Percentiles rank a stretch among this genome's conserved stretches.
These are phyloP conservation scores for Parnassius glacialis DNA, from an alignment of 2,888 invertebrate species.

Conservation along the genomic window DNA sequence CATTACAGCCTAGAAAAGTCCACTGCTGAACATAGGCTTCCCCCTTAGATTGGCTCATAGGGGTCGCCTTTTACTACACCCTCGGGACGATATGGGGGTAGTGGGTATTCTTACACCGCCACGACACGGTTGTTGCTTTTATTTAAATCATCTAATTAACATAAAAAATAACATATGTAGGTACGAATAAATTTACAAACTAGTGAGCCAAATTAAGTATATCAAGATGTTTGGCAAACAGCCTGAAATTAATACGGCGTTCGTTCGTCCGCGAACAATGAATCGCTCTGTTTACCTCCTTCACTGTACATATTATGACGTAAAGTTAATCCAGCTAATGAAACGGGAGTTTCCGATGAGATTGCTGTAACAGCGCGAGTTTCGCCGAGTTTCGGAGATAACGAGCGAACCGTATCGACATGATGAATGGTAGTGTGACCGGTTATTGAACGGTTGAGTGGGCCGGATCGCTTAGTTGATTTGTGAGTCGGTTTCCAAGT, in stretches of 20 bases:
- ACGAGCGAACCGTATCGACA: slow-evolving; percentile 33
- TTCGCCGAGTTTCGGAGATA: slow-evolving; percentile 35
- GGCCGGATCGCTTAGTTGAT: slow-evolving; percentile 28
- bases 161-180: slow-evolving; percentile 1
- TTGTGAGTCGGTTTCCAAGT: slow-evolving; percentile 24
- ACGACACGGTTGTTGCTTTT: too few species aligned
- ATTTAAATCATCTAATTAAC: slow-evolving; percentile 1
- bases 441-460: slow-evolving; percentile 26
- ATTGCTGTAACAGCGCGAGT: slow-evolving; percentile 38
- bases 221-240: slow-evolving; percentile 35
- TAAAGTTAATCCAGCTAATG: slow-evolving; percentile 37
- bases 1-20: too few species aligned
- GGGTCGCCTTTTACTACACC: too few species aligned
- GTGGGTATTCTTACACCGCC: too few species aligned
- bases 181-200: slow-evolving; percentile 12
- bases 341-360: slow-evolving; percentile 36
- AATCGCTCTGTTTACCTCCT: slow-evolving; percentile 34
- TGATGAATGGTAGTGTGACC: slow-evolving; percentile 34
- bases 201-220: slow-evolving; percentile 34
- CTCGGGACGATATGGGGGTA: too few species aligned
- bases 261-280: slow-evolving; percentile 37
- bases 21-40: too few species aligned
- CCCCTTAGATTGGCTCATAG: too few species aligned
- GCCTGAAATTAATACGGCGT: slow-evolving; percentile 35
- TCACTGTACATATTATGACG: slow-evolving; percentile 19